Evolutionary conservation across 2,113 vertebrate species (phyloP).

Genomic region (Platysternon megacephalum): DNA sequence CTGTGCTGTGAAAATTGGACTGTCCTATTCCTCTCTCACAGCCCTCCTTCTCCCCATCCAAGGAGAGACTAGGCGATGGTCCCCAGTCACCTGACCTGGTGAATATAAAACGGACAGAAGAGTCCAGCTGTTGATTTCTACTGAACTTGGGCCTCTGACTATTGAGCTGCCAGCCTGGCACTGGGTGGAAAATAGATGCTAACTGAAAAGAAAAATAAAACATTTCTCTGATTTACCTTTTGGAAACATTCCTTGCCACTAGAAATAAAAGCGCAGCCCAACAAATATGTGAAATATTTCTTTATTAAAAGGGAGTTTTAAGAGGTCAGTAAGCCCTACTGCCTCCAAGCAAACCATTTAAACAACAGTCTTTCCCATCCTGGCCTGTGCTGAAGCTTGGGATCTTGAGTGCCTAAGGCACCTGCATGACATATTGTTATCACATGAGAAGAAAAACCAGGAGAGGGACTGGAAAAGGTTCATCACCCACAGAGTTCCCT

Average conservation of each 20-base stretch:
- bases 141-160: slow-evolving; percentile 30
- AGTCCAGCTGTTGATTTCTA: background rate
- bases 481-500: fast-evolving
- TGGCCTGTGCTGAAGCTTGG: slow-evolving; percentile 18
- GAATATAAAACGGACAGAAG: background rate
- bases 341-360: slow-evolving; percentile 68
- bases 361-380: slow-evolving; percentile 53
- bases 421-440: background rate
- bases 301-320: slow-evolving; percentile 71
- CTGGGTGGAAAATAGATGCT: slow-evolving; percentile 50
- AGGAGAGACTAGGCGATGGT: background rate
- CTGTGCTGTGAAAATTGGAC: background rate
- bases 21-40: background rate
- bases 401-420: background rate
- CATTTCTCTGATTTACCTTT: slow-evolving; percentile 71
- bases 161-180: slow-evolving; percentile 8
- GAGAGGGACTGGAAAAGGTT: slow-evolving; percentile 2
- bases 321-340: slow-evolving; percentile 69
- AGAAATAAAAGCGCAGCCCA: slow-evolving; percentile 66
- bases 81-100: background rate
- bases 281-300: slow-evolving; percentile 66
- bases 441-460: fast-evolving
- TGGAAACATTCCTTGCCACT: slow-evolving; percentile 70
- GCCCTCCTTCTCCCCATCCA: background rate
- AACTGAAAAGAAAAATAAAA: slow-evolving; percentile 59